Conservation (phyloP, 2,888 invertebrate species). For the Hanleya hanleyi region DNA sequence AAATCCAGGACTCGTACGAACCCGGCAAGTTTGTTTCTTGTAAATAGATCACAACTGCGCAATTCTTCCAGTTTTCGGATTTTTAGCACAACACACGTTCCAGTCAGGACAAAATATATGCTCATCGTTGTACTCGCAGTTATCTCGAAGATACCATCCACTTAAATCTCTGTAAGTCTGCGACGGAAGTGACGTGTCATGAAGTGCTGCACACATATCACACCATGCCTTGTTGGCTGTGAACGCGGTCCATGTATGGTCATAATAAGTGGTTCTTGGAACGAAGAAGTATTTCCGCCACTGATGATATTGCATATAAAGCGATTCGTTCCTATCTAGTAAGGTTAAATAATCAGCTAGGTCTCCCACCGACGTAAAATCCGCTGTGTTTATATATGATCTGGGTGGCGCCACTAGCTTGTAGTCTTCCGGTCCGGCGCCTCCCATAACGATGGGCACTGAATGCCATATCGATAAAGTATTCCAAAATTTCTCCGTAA, state of each 20-base stretch:
- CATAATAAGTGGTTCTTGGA: background rate
- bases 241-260: too few species aligned
- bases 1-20: too few species aligned
- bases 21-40: too few species aligned
- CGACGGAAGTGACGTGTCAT: background rate
- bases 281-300: too few species aligned
- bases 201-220: background rate
- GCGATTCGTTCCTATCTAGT: background rate
- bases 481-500: constrained; percentile 3
- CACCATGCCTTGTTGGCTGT: background rate
- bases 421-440: background rate
- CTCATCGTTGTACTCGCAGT: background rate
- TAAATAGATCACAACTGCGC: too few species aligned
- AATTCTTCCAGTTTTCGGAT: background rate
- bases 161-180: background rate
- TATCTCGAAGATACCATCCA: background rate
- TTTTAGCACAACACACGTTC: background rate
- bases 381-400: constrained; percentile 96
- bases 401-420: constrained; percentile 86
- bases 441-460: constrained; percentile 5
- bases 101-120: background rate
- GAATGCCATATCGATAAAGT: background rate
- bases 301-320: background rate
- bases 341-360: constrained; percentile 76
- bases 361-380: constrained; percentile 88